Evolutionary conservation across 37 sponge, comb jelly and placozoan species (phyloP), one percentile per base, ranked within the genome.

Genomic region (Bolinopsis microptera): DNA sequence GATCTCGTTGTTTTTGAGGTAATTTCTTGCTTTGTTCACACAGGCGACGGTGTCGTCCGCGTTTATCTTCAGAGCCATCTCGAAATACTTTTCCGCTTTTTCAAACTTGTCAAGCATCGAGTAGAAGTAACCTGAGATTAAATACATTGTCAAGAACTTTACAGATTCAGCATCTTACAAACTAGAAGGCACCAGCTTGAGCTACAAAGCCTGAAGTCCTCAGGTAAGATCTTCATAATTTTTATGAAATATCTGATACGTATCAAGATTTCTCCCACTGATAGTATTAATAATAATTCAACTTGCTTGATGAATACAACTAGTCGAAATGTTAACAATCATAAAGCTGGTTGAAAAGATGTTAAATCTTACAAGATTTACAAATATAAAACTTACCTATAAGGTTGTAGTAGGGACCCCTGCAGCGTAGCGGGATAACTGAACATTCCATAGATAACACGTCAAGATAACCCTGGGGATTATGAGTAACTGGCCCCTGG

Each of bases 21-120:
- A 86, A 23, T 86, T 86, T 48, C 41, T 38, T 22, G 90, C 90
- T 23, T 40, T 86, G 30, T 86, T 86, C 90, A 86, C 90, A 26
- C 36, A 86, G 0, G 90, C 90, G 21, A 86, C 90, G 28, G 90
- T 86, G 39, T 86, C 90, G 1, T 86, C 90, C 0, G 90, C 30
- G 31, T 86, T 86, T 41, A 86, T 39, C 90, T 86, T 86, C 27
- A 86, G 61, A 40, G 90, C 90, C 41, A 86, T 18, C 9, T 86
- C 90, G 61, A 86, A 86, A 34, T 86, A 86, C 90, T 41, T 39
- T 40, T 86, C 90, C 90, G 90, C 90, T 40, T 86, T 86, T 35
- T 41, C 41, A 24, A 22, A 41, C 36, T 34, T 28, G 26, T 39
- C 35, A 13, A 86, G 61, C 3, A 48, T 36, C 48, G 90, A 39